Evolutionary conservation across 2,113 vertebrate species (phyloP).

Genomic region (Notarius lentiginosus): DNA sequence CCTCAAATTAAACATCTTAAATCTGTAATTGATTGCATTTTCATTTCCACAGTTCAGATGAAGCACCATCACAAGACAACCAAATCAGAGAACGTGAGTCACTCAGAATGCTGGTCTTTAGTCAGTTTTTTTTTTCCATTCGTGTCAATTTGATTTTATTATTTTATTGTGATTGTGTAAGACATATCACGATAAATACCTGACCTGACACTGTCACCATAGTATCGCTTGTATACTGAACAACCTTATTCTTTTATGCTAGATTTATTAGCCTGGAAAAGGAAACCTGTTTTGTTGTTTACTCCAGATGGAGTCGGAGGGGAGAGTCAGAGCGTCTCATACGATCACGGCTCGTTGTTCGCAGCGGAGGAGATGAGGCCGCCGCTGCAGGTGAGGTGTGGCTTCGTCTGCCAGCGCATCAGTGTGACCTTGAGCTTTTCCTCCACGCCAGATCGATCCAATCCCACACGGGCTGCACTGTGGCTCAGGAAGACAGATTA

Average conservation of each 20-base stretch:
- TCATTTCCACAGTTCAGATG: slow-evolving; percentile 52
- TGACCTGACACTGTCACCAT: not conserved
- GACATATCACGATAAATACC: not conserved
- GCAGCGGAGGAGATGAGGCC: slow-evolving; percentile 41
- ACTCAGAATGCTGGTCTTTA: not conserved
- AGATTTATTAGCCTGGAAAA: not conserved
- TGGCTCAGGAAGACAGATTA: slow-evolving; percentile 43
- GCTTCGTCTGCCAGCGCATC: slow-evolving; percentile 10
- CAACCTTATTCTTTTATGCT: not conserved
- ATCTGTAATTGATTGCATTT: slow-evolving; percentile 22
- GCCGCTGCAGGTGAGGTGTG: slow-evolving; percentile 55
- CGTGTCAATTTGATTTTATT: not conserved
- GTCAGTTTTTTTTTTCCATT: not conserved
- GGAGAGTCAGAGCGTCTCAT: slow-evolving; percentile 22
- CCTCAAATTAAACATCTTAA: not conserved
- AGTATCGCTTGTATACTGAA: not conserved
- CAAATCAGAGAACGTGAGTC: slow-evolving; percentile 53
- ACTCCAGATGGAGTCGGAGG: slow-evolving; percentile 42
- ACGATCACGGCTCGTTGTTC: slow-evolving; percentile 32
- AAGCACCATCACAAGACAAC: slow-evolving; percentile 45
- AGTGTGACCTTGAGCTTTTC: slow-evolving; percentile 44
- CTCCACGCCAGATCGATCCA: slow-evolving; percentile 36
- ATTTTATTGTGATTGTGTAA: not conserved
- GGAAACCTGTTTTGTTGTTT: not conserved
- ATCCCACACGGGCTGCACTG: slow-evolving; percentile 30